These are phyloP conservation scores for Oxyruncus cristatus DNA, from an alignment of 2,113 vertebrate species.

Conservation along the genomic window DNA sequence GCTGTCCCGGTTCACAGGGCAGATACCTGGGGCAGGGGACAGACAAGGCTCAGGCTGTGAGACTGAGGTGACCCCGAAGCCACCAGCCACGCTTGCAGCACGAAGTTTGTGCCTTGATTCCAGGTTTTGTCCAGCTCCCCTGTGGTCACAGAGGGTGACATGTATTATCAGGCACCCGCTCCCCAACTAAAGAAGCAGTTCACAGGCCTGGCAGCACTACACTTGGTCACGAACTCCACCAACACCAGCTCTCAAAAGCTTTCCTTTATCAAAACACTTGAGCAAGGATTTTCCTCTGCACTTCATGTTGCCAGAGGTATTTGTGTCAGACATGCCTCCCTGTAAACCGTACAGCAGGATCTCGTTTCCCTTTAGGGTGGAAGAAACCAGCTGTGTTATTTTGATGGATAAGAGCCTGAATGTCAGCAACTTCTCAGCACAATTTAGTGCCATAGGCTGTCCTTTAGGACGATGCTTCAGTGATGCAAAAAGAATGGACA, in stretches of 20 bases:
- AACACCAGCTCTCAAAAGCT: neutral
- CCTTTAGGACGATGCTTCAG: neutral
- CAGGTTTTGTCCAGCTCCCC: neutral
- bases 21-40: constrained; percentile 80
- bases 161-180: neutral
- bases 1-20: constrained; percentile 91
- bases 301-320: neutral
- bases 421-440: neutral
- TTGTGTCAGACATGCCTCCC: neutral
- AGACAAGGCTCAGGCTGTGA: fast-evolving
- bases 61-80: neutral
- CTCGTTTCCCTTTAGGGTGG: neutral
- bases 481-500: neutral
- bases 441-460: neutral
- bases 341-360: neutral
- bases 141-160: neutral
- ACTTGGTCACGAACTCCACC: neutral
- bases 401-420: neutral
- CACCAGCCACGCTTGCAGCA: neutral
- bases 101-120: neutral
- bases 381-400: neutral
- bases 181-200: neutral
- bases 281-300: neutral
- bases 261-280: neutral
- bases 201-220: neutral